Percentiles rank a stretch among this genome's conserved stretches.
Conservation (phyloP, 2,888 invertebrate species). For the Eupithecia tripunctaria region DNA sequence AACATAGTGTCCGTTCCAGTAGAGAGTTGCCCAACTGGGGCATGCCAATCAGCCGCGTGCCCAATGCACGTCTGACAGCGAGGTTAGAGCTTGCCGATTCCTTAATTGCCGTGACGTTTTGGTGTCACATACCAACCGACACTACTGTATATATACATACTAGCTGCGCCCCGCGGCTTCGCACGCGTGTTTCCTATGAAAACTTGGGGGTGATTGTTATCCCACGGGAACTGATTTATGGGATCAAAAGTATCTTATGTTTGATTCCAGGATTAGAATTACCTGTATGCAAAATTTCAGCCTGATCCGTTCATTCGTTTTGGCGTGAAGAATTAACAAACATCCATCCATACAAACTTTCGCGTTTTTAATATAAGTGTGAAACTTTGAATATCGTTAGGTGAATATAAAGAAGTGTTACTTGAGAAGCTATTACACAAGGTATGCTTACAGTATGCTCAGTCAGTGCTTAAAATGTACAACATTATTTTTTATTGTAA, state of each 20-base stretch:
- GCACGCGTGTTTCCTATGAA: too few relatives aligned
- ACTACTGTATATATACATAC: constrained; percentile 66
- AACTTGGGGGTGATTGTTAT: too few relatives aligned
- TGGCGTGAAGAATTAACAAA: too few relatives aligned
- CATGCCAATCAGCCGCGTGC: constrained; percentile 78
- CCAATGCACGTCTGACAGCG: constrained; percentile 78
- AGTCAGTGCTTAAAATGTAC: background rate
- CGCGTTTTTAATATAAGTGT: too few relatives aligned
- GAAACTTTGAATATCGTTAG: constrained; percentile 3
- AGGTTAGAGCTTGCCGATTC: constrained; percentile 84
- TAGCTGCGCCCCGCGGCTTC: too few relatives aligned
- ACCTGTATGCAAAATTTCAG: too few relatives aligned
- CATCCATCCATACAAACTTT: too few relatives aligned
- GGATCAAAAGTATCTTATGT: too few relatives aligned
- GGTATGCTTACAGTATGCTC: background rate
- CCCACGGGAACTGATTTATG: too few relatives aligned
- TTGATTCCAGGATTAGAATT: too few relatives aligned
- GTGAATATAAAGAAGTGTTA: background rate
- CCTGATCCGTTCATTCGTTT: too few relatives aligned
- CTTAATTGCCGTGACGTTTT: constrained; percentile 85
- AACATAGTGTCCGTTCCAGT: constrained; percentile 48
- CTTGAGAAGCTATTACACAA: background rate
- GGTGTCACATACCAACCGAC: constrained; percentile 78
- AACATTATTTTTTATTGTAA: background rate
- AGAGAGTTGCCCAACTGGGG: constrained; percentile 30